Conservation (phyloP, 2,113 vertebrate species). For the Boleophthalmus pectinirostris region DNA sequence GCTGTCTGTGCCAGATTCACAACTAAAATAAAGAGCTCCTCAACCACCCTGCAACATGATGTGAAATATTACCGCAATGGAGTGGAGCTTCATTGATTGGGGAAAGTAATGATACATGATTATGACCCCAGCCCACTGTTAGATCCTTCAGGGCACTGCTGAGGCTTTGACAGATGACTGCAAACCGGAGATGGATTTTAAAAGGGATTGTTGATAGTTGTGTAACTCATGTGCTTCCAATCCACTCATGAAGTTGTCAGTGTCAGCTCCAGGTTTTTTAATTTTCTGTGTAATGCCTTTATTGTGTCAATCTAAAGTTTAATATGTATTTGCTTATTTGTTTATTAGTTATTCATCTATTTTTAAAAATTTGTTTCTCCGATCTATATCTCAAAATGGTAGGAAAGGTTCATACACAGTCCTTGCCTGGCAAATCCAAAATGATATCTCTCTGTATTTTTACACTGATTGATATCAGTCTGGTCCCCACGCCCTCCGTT, state of each 20-base stretch:
- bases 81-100: conserved; percentile 50
- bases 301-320: no score
- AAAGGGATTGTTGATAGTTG: conserved; percentile 43
- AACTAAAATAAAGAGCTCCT: conserved; percentile 46
- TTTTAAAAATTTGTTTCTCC: not conserved
- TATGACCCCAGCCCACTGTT: conserved; percentile 51
- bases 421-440: no score
- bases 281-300: not conserved
- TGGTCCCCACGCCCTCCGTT: no score
- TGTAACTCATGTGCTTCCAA: conserved; percentile 18
- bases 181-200: conserved; percentile 43
- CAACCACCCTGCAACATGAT: conserved; percentile 13
- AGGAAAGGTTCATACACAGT: not conserved
- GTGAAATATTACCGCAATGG: conserved; percentile 39
- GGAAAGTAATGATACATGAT: conserved; percentile 58
- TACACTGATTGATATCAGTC: no score
- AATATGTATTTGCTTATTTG: no score
- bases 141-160: conserved; percentile 36
- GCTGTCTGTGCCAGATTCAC: conserved; percentile 35
- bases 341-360: no score
- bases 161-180: conserved; percentile 46
- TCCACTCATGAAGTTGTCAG: conserved; percentile 38
- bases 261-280: conserved; percentile 27
- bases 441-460: no score
- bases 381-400: not conserved